These are phyloP conservation scores for Periparus ater DNA, from an alignment of 2,797 vertebrate genomes.

Conservation along the genomic window DNA sequence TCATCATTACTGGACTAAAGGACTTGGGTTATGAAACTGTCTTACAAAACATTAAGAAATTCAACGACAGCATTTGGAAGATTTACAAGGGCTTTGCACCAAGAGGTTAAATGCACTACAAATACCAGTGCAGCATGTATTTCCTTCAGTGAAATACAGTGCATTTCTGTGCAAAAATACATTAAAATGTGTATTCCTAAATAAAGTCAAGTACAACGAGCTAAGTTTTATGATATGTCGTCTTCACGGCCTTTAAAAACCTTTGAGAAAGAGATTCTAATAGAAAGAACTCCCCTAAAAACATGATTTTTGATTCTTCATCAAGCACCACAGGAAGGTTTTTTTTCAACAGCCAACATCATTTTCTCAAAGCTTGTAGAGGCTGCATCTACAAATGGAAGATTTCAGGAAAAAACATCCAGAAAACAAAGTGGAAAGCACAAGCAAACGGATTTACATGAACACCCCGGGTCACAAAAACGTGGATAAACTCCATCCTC, in stretches of 20 bases:
- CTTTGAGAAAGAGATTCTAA: not conserved
- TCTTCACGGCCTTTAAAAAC: not conserved
- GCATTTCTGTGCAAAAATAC: not conserved
- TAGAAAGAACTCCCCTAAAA: slow-evolving; percentile 2
- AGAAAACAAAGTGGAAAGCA: slow-evolving; percentile 15
- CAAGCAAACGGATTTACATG: slow-evolving; percentile 8
- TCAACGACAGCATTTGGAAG: not conserved
- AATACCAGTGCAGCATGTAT: not conserved
- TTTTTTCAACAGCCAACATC: not conserved
- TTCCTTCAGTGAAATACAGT: not conserved
- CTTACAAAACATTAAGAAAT: slow-evolving; percentile 56
- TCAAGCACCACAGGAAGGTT: slow-evolving; percentile 12
- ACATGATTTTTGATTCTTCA: not conserved
- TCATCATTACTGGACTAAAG: slow-evolving; percentile 24
- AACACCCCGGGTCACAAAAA: not conserved
- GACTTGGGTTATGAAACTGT: slow-evolving; percentile 38
- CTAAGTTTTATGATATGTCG: not conserved
- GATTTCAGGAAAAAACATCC: not conserved
- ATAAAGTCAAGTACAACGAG: not conserved
- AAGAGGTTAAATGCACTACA: not conserved
- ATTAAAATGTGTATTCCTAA: not conserved
- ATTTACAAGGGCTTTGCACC: slow-evolving; percentile 41
- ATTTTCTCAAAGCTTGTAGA: not conserved
- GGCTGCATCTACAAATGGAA: not conserved
- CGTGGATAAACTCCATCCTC: not conserved